Evolutionary conservation across 2,113 vertebrate genomes (phyloP).

Genomic region (human): GRCh38 chr11:25065001-25065500

Average conservation of each 20-base stretch:
- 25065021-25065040: not conserved
- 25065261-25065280: not conserved
- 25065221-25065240: not conserved
- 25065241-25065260: not conserved
- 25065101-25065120: not conserved
- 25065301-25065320: not conserved
- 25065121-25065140: not conserved
- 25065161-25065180: not conserved
- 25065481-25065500: not conserved
- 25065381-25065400: not conserved
- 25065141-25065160: not conserved
- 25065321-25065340: not conserved
- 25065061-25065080: not conserved
- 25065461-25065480: not conserved
- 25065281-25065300: fast-evolving
- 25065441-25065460: not conserved
- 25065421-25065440: not conserved
- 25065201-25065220: not conserved
- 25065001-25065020: not conserved
- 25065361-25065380: not conserved
- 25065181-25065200: fast-evolving
- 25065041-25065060: not conserved
- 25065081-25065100: not conserved
- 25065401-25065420: not conserved
- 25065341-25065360: not conserved